Evolutionary conservation across 2,797 vertebrate genomes (phyloP), one percentile per base, ranked within the genome.

Genomic region (Merluccius polli): DNA sequence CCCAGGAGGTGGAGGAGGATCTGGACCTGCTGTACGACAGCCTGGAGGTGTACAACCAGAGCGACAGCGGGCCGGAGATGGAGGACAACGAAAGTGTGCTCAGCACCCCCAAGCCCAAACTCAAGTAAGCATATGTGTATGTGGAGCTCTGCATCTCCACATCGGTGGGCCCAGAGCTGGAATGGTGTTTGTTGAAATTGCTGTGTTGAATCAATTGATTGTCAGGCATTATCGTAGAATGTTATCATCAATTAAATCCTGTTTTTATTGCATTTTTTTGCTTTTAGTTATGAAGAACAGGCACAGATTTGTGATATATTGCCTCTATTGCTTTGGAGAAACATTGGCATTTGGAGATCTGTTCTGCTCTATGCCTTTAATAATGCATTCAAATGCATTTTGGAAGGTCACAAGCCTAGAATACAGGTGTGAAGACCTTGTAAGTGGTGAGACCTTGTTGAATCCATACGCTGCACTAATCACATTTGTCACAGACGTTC

Each of bases 1-100:
- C 93, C 15, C 94, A 94, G 87, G 95, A 95, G 81, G 94, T 93
- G 80, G 94, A 95, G 83, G 94, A 95, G 85, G 94, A 94, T 86
- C 87, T 95, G 89, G 94, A 95, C 74, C 85, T 95, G 32, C 90
- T 95, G 21, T 95, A 95, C 0, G 93, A 95, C 86, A 94, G 93
- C 72, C 89, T 95, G 73, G 94, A 94, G 82, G 93, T 93, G 5
- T 94, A 93, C 86, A 95, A 95, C 85, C 94, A 93, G 90, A 95
- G 94, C 18, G 94, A 95, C 89, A 95, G 94, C 24, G 93, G 93
- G n/a, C 94, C 94, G 0, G 94, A 95, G 83, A 88, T 94, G 92
- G 94, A 94, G 81, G 94, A 95, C 86, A 94, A 92, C 5, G 94
- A 95, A 83, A 95, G 94, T 8, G 89, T 95, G 73, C 84, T 94